phyloP scores from a whole-genome alignment of 2,113 vertebrate species.

The Phoxinus phoxinus region DNA sequence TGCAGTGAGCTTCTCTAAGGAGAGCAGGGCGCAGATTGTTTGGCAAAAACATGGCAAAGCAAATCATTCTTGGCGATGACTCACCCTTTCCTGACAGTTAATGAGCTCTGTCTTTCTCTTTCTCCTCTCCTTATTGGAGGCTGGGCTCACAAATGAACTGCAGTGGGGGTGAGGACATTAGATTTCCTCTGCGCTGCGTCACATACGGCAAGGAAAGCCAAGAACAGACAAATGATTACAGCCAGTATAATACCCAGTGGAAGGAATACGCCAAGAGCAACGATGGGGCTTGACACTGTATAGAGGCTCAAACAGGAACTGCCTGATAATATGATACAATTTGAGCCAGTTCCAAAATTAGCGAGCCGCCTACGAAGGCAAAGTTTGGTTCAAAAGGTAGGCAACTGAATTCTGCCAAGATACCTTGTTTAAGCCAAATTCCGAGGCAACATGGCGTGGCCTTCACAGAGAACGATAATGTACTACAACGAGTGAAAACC shows the following conservation, averaged over 20 bases:
- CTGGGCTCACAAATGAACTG: constrained; percentile 34
- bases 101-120: constrained; percentile 64
- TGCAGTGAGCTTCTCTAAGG: constrained; percentile 28
- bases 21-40: constrained; percentile 48
- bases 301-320: constrained; percentile 17
- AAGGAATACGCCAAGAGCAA: constrained; percentile 24
- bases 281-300: background rate
- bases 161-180: constrained; percentile 53
- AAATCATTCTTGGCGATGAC: constrained; percentile 62
- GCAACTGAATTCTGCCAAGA: background rate
- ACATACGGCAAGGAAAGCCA: constrained; percentile 58
- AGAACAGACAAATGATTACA: constrained; percentile 65
- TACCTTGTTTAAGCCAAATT: background rate
- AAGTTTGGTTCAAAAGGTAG: background rate
- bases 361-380: background rate
- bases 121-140: constrained; percentile 46
- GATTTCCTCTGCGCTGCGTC: constrained; percentile 55
- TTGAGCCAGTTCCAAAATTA: background rate
- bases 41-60: constrained; percentile 53
- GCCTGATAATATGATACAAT: background rate
- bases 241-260: constrained; percentile 45
- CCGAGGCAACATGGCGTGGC: background rate
- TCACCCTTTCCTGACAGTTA: constrained; percentile 68
- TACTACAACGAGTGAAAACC: background rate
- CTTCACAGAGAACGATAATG: background rate